Evolutionary conservation across 1,140 invertebrate species (phyloP).

Genomic region (Pseudomyrmex concolor): DNA sequence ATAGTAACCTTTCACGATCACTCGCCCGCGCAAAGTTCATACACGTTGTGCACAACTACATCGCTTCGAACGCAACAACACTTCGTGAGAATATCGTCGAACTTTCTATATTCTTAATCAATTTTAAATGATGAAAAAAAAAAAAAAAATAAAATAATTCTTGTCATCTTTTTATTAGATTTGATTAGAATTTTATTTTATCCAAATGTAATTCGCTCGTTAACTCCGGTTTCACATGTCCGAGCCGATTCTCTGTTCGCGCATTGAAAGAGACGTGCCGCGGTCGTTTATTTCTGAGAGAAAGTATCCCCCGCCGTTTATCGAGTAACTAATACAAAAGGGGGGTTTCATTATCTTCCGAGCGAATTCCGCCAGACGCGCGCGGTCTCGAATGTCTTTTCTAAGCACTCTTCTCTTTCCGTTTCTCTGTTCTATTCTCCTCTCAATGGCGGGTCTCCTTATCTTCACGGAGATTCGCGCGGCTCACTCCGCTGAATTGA

Average conservation of each 20-base stretch:
- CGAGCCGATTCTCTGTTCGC: too few relatives aligned
- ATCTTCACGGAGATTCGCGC: slow-evolving; percentile 81
- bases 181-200: not conserved
- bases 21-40: slow-evolving; percentile 3
- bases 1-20: slow-evolving; percentile 42
- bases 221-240: slow-evolving; percentile 27
- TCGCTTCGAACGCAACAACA: not conserved
- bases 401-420: slow-evolving; percentile 54
- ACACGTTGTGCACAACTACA: not conserved
- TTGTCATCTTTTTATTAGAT: not conserved
- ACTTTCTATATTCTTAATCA: not conserved
- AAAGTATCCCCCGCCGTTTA: slow-evolving; percentile 36
- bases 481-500: slow-evolving; percentile 68
- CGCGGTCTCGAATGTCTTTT: slow-evolving; percentile 68
- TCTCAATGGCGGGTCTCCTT: slow-evolving; percentile 72
- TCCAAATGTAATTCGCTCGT: not conserved
- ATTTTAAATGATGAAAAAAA: not conserved
- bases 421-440: slow-evolving; percentile 61
- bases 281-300: not conserved
- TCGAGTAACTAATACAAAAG: slow-evolving; percentile 69
- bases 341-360: slow-evolving; percentile 64
- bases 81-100: too few relatives aligned
- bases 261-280: not conserved
- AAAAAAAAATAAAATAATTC: too few relatives aligned
- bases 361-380: slow-evolving; percentile 55